These are phyloP conservation scores for Lagopus leucura DNA, from an alignment of 2,113 vertebrate species.

Conservation along the genomic window DNA sequence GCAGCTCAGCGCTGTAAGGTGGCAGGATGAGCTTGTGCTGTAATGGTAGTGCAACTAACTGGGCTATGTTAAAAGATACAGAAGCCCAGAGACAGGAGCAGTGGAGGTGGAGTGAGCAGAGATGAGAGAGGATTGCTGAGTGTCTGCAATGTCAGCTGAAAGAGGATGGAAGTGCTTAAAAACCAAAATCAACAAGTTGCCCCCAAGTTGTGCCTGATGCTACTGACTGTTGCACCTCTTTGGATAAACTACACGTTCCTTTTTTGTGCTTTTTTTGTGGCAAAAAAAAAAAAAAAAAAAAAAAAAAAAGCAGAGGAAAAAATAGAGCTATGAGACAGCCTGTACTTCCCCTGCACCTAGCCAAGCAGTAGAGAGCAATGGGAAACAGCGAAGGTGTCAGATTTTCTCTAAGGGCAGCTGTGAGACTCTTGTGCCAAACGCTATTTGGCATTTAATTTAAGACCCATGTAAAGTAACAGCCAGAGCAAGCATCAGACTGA, in stretches of 20 bases:
- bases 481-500: slow-evolving; percentile 35
- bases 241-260: background rate
- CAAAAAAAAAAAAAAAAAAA: background rate
- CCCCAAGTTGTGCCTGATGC: background rate
- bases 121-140: background rate
- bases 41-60: background rate
- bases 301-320: background rate
- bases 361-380: slow-evolving; percentile 47
- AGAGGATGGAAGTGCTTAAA: background rate
- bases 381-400: slow-evolving; percentile 51
- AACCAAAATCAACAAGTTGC: background rate
- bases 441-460: slow-evolving; percentile 72
- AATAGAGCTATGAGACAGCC: background rate
- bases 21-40: background rate
- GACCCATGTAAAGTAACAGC: slow-evolving; percentile 48
- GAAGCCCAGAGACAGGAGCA: background rate
- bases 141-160: background rate
- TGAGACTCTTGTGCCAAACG: slow-evolving; percentile 50
- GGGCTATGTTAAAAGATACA: background rate
- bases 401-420: slow-evolving; percentile 69
- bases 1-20: background rate
- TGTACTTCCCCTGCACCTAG: background rate
- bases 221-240: background rate
- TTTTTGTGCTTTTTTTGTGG: background rate
- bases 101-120: background rate